Evolutionary conservation across 2,797 vertebrate species (phyloP).

Genomic region (Rallus crepitans): DNA sequence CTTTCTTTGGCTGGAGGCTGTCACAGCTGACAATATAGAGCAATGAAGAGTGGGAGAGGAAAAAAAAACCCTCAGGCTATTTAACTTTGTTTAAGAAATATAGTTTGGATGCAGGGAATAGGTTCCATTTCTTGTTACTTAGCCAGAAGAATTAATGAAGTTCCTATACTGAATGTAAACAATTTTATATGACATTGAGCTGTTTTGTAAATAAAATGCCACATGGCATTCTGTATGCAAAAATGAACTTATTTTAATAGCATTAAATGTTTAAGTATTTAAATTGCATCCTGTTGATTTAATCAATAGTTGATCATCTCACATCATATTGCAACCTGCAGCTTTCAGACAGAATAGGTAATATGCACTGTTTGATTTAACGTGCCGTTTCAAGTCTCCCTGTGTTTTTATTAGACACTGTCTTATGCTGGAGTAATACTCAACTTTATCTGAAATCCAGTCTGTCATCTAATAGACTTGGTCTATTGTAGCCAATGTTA

Average conservation of each 20-base stretch:
- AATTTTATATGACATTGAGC: conserved; percentile 2
- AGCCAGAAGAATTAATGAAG: not conserved
- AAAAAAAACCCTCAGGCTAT: not conserved
- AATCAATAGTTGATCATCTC: not conserved
- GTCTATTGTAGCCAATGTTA: not conserved
- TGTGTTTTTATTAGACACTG: not conserved
- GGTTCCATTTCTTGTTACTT: not conserved
- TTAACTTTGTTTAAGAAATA: not conserved
- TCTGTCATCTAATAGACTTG: not conserved
- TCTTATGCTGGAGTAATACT: not conserved
- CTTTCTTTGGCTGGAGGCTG: not conserved
- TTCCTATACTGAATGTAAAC: conserved; percentile 49
- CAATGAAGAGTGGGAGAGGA: not conserved
- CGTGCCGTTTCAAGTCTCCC: not conserved
- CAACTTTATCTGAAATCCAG: not conserved
- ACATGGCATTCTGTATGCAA: conserved; percentile 54
- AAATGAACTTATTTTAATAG: conserved; percentile 70
- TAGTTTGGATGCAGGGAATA: not conserved
- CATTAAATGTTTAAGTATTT: conserved; percentile 51
- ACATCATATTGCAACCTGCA: not conserved
- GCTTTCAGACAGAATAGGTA: not conserved
- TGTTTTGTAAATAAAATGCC: conserved; percentile 62
- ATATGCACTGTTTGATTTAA: not conserved
- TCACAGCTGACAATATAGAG: not conserved
- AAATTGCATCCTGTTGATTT: conserved; percentile 11